phyloP scores from a whole-genome alignment of 2,888 invertebrate species.

The Platerodrilus igneus region DNA sequence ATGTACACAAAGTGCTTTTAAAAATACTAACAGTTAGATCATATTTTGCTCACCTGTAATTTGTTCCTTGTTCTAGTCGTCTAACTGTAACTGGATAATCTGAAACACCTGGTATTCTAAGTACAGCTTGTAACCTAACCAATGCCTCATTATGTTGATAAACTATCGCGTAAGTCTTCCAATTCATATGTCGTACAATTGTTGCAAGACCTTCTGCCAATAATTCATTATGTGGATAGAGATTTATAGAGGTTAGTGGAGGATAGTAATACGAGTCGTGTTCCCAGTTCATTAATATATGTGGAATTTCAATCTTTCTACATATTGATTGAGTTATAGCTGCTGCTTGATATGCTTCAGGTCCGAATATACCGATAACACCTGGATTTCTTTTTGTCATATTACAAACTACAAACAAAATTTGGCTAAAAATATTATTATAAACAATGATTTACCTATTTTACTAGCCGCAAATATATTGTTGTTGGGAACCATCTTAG shows the following conservation, averaged over 20 bases:
- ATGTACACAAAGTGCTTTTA: no score
- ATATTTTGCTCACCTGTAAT: slow-evolving; percentile 33
- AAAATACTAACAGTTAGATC: no score
- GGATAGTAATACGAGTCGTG: slow-evolving; percentile 48
- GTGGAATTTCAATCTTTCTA: slow-evolving; percentile 79
- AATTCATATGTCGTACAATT: slow-evolving; percentile 64
- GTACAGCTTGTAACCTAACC: slow-evolving; percentile 70
- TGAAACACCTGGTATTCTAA: slow-evolving; percentile 62
- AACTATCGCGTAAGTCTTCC: slow-evolving; percentile 72
- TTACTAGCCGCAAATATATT: slow-evolving; percentile 42
- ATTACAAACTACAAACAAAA: slow-evolving; percentile 24
- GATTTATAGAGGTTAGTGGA: slow-evolving; percentile 51
- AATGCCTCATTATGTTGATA: slow-evolving; percentile 76
- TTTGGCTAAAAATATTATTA: slow-evolving; percentile 1
- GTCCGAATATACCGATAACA: slow-evolving; percentile 79
- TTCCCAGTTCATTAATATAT: slow-evolving; percentile 73
- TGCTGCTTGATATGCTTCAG: slow-evolving; percentile 60
- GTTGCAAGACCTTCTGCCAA: slow-evolving; percentile 63
- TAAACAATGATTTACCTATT: slow-evolving; percentile 35
- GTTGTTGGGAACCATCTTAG: slow-evolving; percentile 32
- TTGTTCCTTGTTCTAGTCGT: slow-evolving; percentile 50
- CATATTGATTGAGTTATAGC: slow-evolving; percentile 79
- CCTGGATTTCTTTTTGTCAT: slow-evolving; percentile 44
- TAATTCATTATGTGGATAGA: slow-evolving; percentile 65
- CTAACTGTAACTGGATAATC: slow-evolving; percentile 60